phyloP scores from a whole-genome alignment of 1,140 invertebrate genomes.

The Steinernema khuongi region DNA sequence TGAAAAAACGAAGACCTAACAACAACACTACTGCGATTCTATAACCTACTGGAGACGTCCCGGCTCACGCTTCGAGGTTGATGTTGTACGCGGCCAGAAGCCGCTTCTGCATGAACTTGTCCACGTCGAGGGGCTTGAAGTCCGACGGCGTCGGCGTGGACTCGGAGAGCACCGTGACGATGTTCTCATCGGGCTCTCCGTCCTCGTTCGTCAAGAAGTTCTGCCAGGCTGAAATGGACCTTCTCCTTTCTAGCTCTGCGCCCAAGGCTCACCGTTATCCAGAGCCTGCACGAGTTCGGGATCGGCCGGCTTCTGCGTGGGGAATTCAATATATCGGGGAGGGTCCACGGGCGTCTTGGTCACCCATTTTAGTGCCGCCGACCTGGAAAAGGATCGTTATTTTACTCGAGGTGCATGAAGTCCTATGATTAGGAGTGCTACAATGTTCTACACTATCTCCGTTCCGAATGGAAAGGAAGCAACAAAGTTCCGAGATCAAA shows the following conservation, averaged over 20 bases:
- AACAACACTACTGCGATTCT: background rate
- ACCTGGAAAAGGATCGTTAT: background rate
- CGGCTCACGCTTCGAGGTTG: background rate
- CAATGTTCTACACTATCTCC: too few relatives aligned
- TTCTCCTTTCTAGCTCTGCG: background rate
- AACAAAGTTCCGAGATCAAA: too few relatives aligned
- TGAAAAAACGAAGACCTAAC: background rate
- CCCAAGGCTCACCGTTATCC: background rate
- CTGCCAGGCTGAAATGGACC: background rate
- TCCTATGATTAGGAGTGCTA: too few relatives aligned
- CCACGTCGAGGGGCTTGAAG: background rate
- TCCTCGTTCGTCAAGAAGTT: background rate
- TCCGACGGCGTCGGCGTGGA: background rate
- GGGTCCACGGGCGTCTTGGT: background rate
- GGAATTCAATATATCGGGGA: background rate
- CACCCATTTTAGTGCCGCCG: background rate
- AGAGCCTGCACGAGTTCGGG: background rate
- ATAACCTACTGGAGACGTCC: background rate
- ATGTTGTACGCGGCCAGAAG: background rate
- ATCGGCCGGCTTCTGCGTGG: background rate
- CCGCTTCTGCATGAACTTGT: background rate
- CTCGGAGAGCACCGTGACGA: background rate
- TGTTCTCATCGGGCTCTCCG: background rate
- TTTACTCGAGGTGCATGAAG: too few relatives aligned
- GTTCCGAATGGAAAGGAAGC: too few relatives aligned